Conservation (phyloP, 2,113 vertebrate species). For the Choloepus hoffmanni region DNA sequence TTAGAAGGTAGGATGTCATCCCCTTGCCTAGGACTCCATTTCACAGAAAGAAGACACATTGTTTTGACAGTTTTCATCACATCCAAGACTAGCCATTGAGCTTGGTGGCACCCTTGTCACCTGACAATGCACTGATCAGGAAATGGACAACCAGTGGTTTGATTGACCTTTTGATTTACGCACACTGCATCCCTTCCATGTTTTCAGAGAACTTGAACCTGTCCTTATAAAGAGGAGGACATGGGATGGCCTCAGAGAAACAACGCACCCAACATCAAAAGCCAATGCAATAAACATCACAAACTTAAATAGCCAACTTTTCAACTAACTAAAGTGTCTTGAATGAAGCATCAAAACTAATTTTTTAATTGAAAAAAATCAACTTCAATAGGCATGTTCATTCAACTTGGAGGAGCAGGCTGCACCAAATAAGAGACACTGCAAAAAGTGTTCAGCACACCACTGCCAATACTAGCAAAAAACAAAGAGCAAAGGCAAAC, state of each 20-base stretch:
- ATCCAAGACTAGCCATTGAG: not conserved
- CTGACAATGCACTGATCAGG: not conserved
- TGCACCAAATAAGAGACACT: not conserved
- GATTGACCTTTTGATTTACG: not conserved
- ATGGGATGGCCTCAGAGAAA: not conserved
- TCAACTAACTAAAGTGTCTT: not conserved
- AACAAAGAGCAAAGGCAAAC: not conserved
- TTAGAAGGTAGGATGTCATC: not conserved
- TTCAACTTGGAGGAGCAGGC: not conserved
- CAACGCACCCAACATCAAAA: not conserved
- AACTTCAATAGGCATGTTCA: not conserved
- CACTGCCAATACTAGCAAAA: not conserved
- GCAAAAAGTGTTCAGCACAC: not conserved
- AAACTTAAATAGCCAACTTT: not conserved
- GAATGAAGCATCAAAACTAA: not conserved
- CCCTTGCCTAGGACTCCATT: not conserved
- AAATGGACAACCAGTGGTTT: not conserved
- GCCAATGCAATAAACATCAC: not conserved
- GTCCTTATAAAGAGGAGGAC: not conserved
- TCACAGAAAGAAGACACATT: not conserved
- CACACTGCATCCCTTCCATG: not conserved
- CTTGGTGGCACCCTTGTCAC: not conserved
- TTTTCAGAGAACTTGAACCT: constrained; percentile 36
- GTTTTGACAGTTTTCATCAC: not conserved
- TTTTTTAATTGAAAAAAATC: not conserved